Evolutionary conservation across 1,140 invertebrate species (phyloP).

Genomic region (Lasioglossum albipes): DNA sequence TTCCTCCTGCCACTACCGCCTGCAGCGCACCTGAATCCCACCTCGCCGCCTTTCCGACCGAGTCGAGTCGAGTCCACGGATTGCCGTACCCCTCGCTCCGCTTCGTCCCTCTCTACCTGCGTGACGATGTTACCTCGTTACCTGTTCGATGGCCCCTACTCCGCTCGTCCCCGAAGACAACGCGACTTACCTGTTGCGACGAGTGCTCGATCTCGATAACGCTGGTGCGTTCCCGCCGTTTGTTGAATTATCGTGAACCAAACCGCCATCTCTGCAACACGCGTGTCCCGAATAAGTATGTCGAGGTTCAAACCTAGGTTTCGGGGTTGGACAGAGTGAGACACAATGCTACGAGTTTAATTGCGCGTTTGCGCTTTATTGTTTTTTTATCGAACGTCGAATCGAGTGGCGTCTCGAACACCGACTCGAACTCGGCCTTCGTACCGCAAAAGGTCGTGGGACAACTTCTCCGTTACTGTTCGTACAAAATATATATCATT

Average conservation of each 20-base stretch:
- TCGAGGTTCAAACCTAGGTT: too few relatives aligned
- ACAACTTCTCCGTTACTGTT: slow-evolving; percentile 1
- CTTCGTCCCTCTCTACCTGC: not conserved
- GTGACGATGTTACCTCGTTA: not conserved
- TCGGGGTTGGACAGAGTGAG: not conserved
- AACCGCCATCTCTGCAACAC: too few relatives aligned
- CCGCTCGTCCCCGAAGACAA: not conserved
- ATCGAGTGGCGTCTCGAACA: not conserved
- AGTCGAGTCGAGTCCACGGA: too few relatives aligned
- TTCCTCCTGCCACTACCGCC: slow-evolving; percentile 19
- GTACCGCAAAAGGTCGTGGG: slow-evolving; percentile 12
- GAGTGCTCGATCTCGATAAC: not conserved
- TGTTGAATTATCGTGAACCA: too few relatives aligned
- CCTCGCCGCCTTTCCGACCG: slow-evolving; percentile 11
- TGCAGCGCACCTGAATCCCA: slow-evolving; percentile 40
- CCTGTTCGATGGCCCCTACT: not conserved
- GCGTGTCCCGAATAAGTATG: too few relatives aligned
- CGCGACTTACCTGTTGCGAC: not conserved
- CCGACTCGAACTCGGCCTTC: not conserved
- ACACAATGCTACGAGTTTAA: not conserved
- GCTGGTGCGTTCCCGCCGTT: too few relatives aligned
- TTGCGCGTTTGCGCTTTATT: not conserved
- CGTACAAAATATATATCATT: slow-evolving; percentile 46
- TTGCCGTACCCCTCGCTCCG: slow-evolving; percentile 24
- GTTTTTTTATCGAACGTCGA: not conserved